Conservation (phyloP, 2,113 vertebrate species). For the Amazona guildingii region DNA sequence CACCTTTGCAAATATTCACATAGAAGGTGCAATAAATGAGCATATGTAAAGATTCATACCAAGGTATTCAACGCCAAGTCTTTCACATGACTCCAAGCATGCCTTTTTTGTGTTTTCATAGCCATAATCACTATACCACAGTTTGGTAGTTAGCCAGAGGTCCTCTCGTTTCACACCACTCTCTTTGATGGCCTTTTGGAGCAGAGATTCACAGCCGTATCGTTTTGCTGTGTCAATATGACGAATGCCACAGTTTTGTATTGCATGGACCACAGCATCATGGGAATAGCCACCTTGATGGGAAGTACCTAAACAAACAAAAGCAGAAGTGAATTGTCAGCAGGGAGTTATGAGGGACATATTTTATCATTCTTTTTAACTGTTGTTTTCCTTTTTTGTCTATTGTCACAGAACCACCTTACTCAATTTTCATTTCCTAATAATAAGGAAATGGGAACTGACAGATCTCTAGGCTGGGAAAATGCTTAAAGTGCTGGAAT, state of each 20-base stretch:
- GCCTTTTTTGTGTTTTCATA: constrained; percentile 74
- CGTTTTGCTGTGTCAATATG: constrained; percentile 82
- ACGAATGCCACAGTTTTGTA: constrained; percentile 74
- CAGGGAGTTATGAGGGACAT: neutral
- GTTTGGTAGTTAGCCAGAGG: constrained; percentile 84
- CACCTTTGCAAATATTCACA: neutral
- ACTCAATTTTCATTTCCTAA: neutral
- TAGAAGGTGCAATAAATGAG: neutral
- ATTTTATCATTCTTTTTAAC: neutral
- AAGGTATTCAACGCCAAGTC: constrained; percentile 77
- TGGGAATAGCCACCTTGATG: constrained; percentile 79
- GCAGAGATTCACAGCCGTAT: constrained; percentile 76
- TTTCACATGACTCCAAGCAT: constrained; percentile 74
- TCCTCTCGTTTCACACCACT: constrained; percentile 70
- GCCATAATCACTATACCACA: constrained; percentile 79
- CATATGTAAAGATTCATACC: constrained; percentile 59
- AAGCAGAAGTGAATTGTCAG: constrained; percentile 15
- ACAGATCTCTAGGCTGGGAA: neutral
- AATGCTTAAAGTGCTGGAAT: neutral
- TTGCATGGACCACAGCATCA: constrained; percentile 71
- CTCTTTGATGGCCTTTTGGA: constrained; percentile 72
- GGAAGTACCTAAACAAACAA: constrained; percentile 70
- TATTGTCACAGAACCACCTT: neutral
- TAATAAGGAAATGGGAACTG: neutral
- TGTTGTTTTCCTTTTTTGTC: neutral